Evolutionary conservation across 1,140 invertebrate species (phyloP), one percentile per base, ranked within the genome.

Genomic region (Subanguina moxae): DNA sequence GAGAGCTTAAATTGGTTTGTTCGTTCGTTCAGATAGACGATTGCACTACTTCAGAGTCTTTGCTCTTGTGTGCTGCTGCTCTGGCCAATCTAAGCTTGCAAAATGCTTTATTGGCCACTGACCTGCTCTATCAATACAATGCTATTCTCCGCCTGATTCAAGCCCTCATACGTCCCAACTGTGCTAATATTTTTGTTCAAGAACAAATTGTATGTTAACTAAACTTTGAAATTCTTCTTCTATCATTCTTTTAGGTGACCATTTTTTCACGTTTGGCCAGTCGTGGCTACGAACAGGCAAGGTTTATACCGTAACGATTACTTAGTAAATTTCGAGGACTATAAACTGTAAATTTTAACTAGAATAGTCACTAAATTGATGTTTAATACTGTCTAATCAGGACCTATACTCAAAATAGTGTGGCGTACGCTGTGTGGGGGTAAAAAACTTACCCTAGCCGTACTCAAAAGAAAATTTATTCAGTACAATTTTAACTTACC

Each of bases 41-140:
- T 3, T 52, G 48, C 23, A 25, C 3, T 15, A 27, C 59, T n/a
- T 46, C 65, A 45, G 65, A 67, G 38, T 62, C 65, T 56, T 19
- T 67, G n/a, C 67, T 67, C 13, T 32, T 67, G 17, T 67, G 65
- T 27, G 38, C 65, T 15, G 67, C 67, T 3, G 67, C 67, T 11
- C 7, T 69, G 21, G 68, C 67, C 32, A 69, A 69, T 65, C 56
- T 69, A 17, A 74, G 67, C 32, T 43, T 71, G 1, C 67, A 72
- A 17, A 43, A 61, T 43, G 19, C 58, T 30, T 1, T 19, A n/a
- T 19, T 57, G 42, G 71, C 68, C 19, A 25, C 56, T 17, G 67
- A 69, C 11, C 23, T 69, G 21, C 25, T 69, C 19, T 69, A 69
- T 43, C 45, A 56, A 28, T 66, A 69, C 52, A 69, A 69, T 57